Evolutionary conservation across 2,888 invertebrate species (phyloP), one percentile per base, ranked within the genome.

Genomic region (Archaeoteleia sp.): DNA sequence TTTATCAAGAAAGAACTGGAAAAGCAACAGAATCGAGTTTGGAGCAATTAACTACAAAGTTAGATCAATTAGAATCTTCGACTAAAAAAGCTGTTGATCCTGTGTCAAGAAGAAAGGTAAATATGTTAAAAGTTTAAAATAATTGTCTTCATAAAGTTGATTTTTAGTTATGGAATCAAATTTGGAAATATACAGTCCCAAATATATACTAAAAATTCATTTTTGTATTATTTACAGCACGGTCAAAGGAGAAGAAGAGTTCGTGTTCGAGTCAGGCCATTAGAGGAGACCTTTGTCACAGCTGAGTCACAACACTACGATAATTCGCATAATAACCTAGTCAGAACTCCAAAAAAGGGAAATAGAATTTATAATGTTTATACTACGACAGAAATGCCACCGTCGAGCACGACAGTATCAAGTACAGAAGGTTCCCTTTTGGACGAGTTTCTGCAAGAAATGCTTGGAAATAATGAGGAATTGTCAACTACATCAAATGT

Each of bases 231-330:
- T 35, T 71, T 58, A 3, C 54, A 82, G 80, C 66, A 67, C n/a
- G 76, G 74, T 10, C 63, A 67, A 3, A 85, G 88, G 58, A 89
- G 92, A 61, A 89, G 92, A 67, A 92, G 93, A 46, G 90, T 91
- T 76, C 93, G 94, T 90, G 92, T 92, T 76, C 89, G 92, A 70
- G 90, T 93, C 0, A 90, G 91, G 70, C 90, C 91, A 15, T 88
- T 89, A 2, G 94, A 94, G 81, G 89, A 90, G n/a, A n/a, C n/a
- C 14, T 91, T 94, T 45, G 93, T 93, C 78, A 89, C 90, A 0
- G 93, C 94, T 0, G 95, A 95, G 82, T 93, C 94, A 0, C 94
- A 95, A 83, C 91, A 91, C 77, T 88, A 92, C 20, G 91, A 80
- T 14, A 81, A 85, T 0, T 79, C 83, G 0, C 43, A 79, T 1